Percentiles rank a stretch among this genome's conserved stretches.
Conservation (phyloP, 2,888 invertebrate species). For the Hyposoter dolosus region DNA sequence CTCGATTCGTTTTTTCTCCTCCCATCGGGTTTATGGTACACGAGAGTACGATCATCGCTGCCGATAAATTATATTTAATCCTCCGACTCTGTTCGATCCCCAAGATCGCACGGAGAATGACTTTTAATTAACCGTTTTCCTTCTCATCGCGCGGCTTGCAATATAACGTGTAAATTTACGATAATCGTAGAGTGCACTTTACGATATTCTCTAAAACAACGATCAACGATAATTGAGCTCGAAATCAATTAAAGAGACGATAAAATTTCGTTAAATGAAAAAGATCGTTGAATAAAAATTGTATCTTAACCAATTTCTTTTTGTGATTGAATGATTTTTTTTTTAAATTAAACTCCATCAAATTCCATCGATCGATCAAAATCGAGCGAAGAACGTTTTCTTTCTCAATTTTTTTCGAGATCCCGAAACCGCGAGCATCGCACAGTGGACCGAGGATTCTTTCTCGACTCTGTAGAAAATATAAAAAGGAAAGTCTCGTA, state of each 20-base stretch:
- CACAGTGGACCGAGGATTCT: constrained; percentile 25
- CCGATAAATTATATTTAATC: constrained; percentile 52
- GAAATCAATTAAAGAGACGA: constrained; percentile 39
- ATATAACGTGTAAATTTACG: constrained; percentile 49
- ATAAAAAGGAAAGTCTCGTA: constrained; percentile 50
- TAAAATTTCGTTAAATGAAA: constrained; percentile 23
- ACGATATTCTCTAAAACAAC: constrained; percentile 38
- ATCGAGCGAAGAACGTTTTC: background rate
- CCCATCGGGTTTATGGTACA: constrained; percentile 5
- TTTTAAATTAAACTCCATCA: too few species aligned
- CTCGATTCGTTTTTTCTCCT: background rate
- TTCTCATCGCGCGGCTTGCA: background rate
- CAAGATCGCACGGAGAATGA: constrained; percentile 42
- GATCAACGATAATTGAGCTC: constrained; percentile 46
- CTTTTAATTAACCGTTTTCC: constrained; percentile 56
- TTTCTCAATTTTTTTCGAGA: background rate
- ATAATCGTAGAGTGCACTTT: constrained; percentile 53
- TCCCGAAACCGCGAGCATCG: background rate
- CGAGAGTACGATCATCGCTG: constrained; percentile 29
- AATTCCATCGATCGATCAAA: background rate
- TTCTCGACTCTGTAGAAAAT: background rate
- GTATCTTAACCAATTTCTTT: background rate
- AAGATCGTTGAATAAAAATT: constrained; percentile 5
- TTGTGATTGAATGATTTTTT: background rate
- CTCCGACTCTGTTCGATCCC: constrained; percentile 31